Base-by-base conservation (phyloP, 2,888 invertebrate genomes). In the Lycia hirtaria region DNA sequence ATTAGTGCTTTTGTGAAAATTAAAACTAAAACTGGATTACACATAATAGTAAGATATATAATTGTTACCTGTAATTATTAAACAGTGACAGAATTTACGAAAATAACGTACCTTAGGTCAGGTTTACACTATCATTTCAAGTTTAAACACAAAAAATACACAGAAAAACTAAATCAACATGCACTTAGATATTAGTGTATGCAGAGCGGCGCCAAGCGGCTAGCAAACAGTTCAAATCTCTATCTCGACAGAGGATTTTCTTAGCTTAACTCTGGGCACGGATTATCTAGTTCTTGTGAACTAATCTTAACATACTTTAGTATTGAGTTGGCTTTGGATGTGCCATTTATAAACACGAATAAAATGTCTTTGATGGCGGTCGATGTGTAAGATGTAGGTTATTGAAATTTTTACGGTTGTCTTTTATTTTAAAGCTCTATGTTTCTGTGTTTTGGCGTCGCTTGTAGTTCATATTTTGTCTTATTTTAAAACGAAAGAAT, bases 261-360 rank as follows among this genome's bases (percentile, higher is more conserved):
- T 75, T 71, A 76, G 85, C 81, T 85, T 80, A 81, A 74, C 80
- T 47, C 69, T 73, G 68, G 67, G 70, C 69, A 60, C 58, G 79
- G 86, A 86, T 88, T 87, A 86, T 76, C 78, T 69, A 65, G 76
- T 78, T 75, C 76, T 70, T 68, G 72, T 68, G 63, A 75, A 75
- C 56, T 51, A 41, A 30, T 40, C 51, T 26, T 38, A 50, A 56
- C 19, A 22, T 40, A 45, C 43, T 49, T 56, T 37, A 78, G 72
- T 68, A 76, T 76, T 78, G 77, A 68, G 67, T 47, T 64, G 66
- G 63, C 69, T 71, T 70, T 67, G 59, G 44, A 67, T 60, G 64
- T 71, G 60, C 59, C 57, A 17, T 50, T 56, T 56, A 57, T 48
- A 47, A 56, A 64, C 52, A 60, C 33, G 26, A 28, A 44, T 22